Base-by-base conservation (phyloP, 2,113 vertebrate genomes). In the Agelaius phoeniceus region DNA sequence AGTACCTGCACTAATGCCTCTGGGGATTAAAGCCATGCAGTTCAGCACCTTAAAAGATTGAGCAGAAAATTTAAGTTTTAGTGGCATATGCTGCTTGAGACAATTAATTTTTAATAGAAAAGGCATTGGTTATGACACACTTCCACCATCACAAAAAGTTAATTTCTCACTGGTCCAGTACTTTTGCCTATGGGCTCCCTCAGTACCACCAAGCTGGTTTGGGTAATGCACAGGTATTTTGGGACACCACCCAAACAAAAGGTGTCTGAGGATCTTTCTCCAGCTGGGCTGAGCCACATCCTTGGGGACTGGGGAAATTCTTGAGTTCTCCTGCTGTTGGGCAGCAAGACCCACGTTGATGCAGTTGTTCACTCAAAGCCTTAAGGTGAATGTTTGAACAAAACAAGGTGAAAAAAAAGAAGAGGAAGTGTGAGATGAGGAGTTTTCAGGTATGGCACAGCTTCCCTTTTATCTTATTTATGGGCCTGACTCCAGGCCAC, bases 81-180 rank as follows among this genome's bases (percentile, higher is more conserved):
- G 41, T 78, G 51, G 30, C 44, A 49, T n/a, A 63, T 55, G 33
- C n/a, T 5, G 43, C 35, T 84, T n/a, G 68, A 91, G 65, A 83
- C 68, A 96, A 93, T 87, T 94, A 82, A 79, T 90, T 94, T 88
- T 89, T 84, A 91, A 84, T 37, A 68, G 44, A 17, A 77, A 62
- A 57, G 13, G 15, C 31, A 18, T 72, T 57, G 48, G 27, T 86
- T 93, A 80, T 84, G 68, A 63, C 37, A 59, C 23, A 2, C 7
- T 78, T 71, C 17, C 21, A 27, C 37, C 78, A 67, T 27, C 18
- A 67, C 26, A 66, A 62, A 69, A 57, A 82, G 39, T 9, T 4
- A 43, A 74, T 6, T 44, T 44, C 57, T 65, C 4, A 3, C 12
- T 19, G 41, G 26, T 16, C 23, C 27, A 11, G 11, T 18, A 19